These are phyloP conservation scores for Liodrosophila aerea DNA, from an alignment of 2,888 invertebrate species.

Conservation along the genomic window DNA sequence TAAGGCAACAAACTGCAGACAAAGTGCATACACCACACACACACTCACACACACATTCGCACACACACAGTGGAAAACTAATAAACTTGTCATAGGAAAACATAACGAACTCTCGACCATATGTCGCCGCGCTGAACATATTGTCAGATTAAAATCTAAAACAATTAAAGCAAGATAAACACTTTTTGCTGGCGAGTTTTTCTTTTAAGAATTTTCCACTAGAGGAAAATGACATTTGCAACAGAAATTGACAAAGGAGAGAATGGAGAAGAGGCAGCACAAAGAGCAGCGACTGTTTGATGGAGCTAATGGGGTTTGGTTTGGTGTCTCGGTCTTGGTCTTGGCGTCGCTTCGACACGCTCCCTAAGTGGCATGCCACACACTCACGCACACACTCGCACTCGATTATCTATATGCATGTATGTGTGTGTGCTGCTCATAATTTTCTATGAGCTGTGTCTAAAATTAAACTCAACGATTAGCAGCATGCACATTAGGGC, in stretches of 20 bases:
- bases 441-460: constrained; percentile 57
- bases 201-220: constrained; percentile 1
- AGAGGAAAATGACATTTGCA: constrained; percentile 28
- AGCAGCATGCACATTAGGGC: constrained; percentile 62
- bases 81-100: constrained; percentile 71
- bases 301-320: constrained; percentile 21
- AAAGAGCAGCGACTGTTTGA: neutral
- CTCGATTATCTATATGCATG: neutral
- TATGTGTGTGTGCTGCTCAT: constrained; percentile 40
- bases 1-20: constrained; percentile 56
- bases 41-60: constrained; percentile 12
- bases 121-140: constrained; percentile 57
- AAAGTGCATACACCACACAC: constrained; percentile 48
- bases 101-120: constrained; percentile 39
- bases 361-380: constrained; percentile 35
- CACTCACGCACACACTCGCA: neutral
- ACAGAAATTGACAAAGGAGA: constrained; percentile 15
- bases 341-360: constrained; percentile 31
- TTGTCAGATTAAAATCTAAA: constrained; percentile 75
- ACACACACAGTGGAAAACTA: constrained; percentile 49
- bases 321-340: neutral
- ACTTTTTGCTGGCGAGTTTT: constrained; percentile 25
- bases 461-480: constrained; percentile 71
- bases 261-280: too few relatives aligned
- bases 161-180: constrained; percentile 73